These are phyloP conservation scores for Eretmochelys imbricata DNA, from an alignment of 2,113 vertebrate genomes.

Conservation along the genomic window DNA sequence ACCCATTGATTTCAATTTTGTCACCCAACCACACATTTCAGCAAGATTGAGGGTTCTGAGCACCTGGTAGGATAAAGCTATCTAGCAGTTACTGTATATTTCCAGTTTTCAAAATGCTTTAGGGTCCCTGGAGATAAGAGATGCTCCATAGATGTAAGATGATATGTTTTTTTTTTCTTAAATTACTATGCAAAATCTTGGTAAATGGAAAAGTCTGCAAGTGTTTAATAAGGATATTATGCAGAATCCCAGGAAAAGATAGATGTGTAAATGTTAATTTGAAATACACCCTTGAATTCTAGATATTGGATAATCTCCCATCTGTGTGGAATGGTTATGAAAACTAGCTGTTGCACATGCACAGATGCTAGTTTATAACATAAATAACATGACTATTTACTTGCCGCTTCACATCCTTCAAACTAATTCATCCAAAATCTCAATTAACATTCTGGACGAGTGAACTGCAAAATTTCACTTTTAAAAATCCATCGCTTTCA, in stretches of 20 bases:
- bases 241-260: conserved; percentile 24
- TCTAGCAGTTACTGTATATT: conserved; percentile 14
- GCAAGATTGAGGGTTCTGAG: conserved; percentile 18
- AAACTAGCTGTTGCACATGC: neutral
- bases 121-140: conserved; percentile 20
- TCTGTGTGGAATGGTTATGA: conserved; percentile 16
- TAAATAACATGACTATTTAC: conserved; percentile 4
- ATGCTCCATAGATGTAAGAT: conserved; percentile 19
- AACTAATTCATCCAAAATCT: neutral
- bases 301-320: conserved; percentile 27
- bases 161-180: neutral
- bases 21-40: neutral
- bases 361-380: neutral
- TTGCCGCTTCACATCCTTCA: neutral
- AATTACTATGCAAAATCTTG: conserved; percentile 21
- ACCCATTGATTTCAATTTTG: neutral
- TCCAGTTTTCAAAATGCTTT: conserved; percentile 48
- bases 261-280: conserved; percentile 14
- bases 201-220: neutral
- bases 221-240: conserved; percentile 21
- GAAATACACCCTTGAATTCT: conserved; percentile 41
- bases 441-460: neutral
- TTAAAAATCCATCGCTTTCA: neutral
- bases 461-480: neutral
- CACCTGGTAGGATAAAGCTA: neutral